Base-by-base conservation (phyloP, 2,888 invertebrate genomes). In the Micoletzkya japonica region DNA sequence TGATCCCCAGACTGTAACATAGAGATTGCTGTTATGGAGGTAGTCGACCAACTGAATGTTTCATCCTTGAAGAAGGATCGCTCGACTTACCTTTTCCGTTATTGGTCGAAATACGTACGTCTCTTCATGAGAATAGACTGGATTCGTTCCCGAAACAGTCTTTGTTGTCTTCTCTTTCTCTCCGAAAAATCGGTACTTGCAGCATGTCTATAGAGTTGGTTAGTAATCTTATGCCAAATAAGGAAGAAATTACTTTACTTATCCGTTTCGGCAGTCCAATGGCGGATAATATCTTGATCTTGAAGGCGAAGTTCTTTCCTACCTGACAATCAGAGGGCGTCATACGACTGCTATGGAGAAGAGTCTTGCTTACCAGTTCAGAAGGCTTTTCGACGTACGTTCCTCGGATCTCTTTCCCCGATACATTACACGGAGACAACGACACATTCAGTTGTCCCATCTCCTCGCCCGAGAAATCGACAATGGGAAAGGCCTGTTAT, bases 1-100 rank as follows among this genome's bases (percentile, higher is more conserved):
- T 72, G 87, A 87, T 17, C 89, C 89, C 87, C 87, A 88, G 26
- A 89, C 85, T 73, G 88, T 87, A 24, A 89, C 86, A 74, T 87
- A 86, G 60, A 89, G 81, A 67, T 86, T 87, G 10, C 86, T 86
- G 36, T 87, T 86, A 66, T 86, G 84, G 70, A 89, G 81, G 78
- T 88, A 88, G 28, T 88, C 86, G 6, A 89, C 81, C 28, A 87
- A 79, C 88, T 89, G 78, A 44, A 82, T 71, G 39, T 54, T 54
- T n/a, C n/a, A n/a, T n/a, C n/a, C n/a, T n/a, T n/a, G n/a, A n/a
- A n/a, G n/a, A n/a, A n/a, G n/a, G 20, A 34, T 17, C 36, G 59
- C 7, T 59, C 20, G 2, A 24, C 52, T 70, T 75, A 88, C 87
- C 83, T 87, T 86, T 67, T 86, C 77, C 2, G 88, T 88, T 28